Percentiles rank a stretch among this genome's conserved stretches.
Conservation (phyloP, 2,113 vertebrate species). For the Nothoprocta perdicaria region DNA sequence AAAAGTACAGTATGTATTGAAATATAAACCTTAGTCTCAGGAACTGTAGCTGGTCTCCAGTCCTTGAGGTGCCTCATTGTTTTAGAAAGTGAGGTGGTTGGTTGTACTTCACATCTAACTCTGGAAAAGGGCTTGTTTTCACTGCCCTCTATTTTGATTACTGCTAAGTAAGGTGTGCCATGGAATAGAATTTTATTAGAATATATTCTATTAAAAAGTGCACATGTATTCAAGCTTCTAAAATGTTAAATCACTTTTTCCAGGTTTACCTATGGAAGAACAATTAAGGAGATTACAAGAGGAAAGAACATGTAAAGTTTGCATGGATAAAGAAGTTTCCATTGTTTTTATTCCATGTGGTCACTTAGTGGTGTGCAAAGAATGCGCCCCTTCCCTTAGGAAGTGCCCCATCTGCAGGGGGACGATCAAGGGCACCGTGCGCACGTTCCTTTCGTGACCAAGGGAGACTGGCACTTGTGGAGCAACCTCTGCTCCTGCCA, state of each 20-base stretch:
- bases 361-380: slow-evolving; percentile 87
- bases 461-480: not conserved
- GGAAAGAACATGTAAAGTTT: slow-evolving; percentile 88
- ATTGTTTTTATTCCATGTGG: slow-evolving; percentile 88
- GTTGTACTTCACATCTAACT: not conserved
- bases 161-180: not conserved
- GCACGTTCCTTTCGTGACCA: slow-evolving; percentile 83
- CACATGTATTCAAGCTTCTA: not conserved
- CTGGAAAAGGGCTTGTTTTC: not conserved
- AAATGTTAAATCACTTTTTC: not conserved
- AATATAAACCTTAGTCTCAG: not conserved
- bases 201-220: not conserved
- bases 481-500: not conserved
- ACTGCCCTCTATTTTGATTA: not conserved
- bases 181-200: not conserved
- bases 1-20: not conserved
- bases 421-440: slow-evolving; percentile 85
- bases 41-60: not conserved
- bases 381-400: slow-evolving; percentile 84
- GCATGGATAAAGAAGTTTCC: slow-evolving; percentile 88
- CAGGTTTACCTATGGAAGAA: slow-evolving; percentile 85
- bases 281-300: slow-evolving; percentile 85
- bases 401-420: slow-evolving; percentile 88
- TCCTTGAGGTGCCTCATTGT: not conserved
- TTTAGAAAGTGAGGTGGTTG: not conserved